Evolutionary conservation across 2,888 invertebrate genomes (phyloP), one percentile per base, ranked within the genome.

Genomic region (Andrena camellia): DNA sequence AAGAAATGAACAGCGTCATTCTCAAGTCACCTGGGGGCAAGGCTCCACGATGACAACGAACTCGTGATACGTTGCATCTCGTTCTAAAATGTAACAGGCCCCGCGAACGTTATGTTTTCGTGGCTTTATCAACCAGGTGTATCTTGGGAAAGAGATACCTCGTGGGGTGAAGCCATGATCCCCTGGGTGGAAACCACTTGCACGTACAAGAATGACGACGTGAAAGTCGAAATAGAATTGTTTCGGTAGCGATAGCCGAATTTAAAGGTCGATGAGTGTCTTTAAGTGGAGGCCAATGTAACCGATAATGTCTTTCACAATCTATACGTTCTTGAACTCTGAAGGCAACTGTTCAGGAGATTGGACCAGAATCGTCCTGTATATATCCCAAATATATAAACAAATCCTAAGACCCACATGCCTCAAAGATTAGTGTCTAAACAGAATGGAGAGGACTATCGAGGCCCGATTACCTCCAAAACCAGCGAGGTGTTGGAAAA

Each of bases 41-140:
- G 64, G 57, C 17, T 5, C 26, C 29, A 57, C 80, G 72, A 83
- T 67, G 83, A 79, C 78, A 72, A 68, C 48, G 60, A 73, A 63
- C 72, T 80, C 70, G 67, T 26, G 77, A 84, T 80, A 77, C 72
- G 66, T 57, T 79, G 60, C 74, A 77, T 70, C 75, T 82, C 83
- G 82, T 76, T 87, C 78, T 85, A 74, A 90, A 90, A 90, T 88
- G 82, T 84, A 88, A 86, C 87, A 83, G 83, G 72, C 78, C 80
- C 69, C 83, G 77, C 78, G 76, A 84, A 83, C 71, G 67, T 82
- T 84, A 78, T 81, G 84, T 80, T 87, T 86, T 84, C 79, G 81
- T 72, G 48, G 80, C 60, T 64, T 83, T 90, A 90, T 90, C 90
- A 52, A 72, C 68, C 67, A 81, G 70, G 75, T 68, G 81, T 81